These are phyloP conservation scores for Drosophila conformis DNA, from an alignment of 2,888 invertebrate species.

Conservation along the genomic window DNA sequence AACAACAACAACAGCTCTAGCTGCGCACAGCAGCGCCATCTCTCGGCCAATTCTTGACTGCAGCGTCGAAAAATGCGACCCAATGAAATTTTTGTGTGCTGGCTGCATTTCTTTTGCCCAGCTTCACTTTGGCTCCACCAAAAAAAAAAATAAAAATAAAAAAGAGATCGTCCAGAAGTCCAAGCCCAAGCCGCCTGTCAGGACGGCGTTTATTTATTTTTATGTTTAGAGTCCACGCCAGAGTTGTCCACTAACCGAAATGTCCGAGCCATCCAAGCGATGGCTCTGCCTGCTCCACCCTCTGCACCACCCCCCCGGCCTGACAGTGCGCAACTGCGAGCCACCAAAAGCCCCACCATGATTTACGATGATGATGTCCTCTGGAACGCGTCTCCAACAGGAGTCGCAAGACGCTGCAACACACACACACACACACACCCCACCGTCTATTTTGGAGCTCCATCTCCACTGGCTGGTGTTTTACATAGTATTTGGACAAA, in stretches of 20 bases:
- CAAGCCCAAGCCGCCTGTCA: constrained; percentile 75
- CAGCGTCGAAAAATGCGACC: constrained; percentile 55
- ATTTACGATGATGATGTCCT: constrained; percentile 80
- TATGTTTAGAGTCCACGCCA: constrained; percentile 74
- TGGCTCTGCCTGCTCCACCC: constrained; percentile 20
- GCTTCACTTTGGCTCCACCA: constrained; percentile 23
- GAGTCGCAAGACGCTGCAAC: constrained; percentile 40
- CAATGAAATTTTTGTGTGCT: constrained; percentile 70
- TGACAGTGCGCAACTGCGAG: constrained; percentile 21
- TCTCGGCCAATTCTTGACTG: constrained; percentile 69
- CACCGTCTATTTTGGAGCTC: background rate
- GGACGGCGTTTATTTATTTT: constrained; percentile 82
- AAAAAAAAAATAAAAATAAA: background rate
- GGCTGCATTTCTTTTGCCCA: constrained; percentile 48
- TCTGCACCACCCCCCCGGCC: constrained; percentile 1
- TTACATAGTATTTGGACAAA: constrained; percentile 16
- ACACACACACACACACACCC: background rate
- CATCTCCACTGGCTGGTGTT: background rate
- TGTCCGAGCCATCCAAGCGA: constrained; percentile 39
- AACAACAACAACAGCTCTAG: constrained; percentile 13
- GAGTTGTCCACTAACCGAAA: constrained; percentile 43
- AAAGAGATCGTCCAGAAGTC: constrained; percentile 17
- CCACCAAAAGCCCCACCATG: constrained; percentile 74
- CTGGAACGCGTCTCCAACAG: constrained; percentile 60
- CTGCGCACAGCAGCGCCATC: constrained; percentile 51